Evolutionary conservation across 2,797 vertebrate genomes (phyloP).

Genomic region (Limnodromus scolopaceus): DNA sequence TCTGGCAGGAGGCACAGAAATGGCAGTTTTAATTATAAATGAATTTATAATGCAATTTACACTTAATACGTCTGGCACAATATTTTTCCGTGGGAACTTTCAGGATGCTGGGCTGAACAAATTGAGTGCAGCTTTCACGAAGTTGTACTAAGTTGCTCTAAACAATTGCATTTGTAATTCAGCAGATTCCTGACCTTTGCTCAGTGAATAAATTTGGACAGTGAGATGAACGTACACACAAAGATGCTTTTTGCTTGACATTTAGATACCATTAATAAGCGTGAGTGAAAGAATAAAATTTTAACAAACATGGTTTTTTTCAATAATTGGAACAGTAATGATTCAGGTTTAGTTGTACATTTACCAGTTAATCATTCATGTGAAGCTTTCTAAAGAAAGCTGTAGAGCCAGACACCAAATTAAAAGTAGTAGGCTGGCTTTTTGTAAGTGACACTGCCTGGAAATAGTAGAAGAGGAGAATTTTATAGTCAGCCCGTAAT

Average conservation of each 20-base stretch:
- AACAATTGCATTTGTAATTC: constrained; percentile 34
- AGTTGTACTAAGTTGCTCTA: neutral
- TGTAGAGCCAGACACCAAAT: neutral
- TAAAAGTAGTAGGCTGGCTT: neutral
- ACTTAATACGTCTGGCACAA: neutral
- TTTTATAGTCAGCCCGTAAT: neutral
- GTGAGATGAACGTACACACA: neutral
- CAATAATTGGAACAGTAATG: neutral
- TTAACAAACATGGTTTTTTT: neutral
- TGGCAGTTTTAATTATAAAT: constrained; percentile 52
- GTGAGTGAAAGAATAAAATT: neutral
- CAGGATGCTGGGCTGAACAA: constrained; percentile 14
- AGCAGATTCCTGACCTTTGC: constrained; percentile 36
- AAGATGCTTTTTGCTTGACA: constrained; percentile 36
- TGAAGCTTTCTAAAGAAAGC: constrained; percentile 16
- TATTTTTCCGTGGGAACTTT: constrained; percentile 4
- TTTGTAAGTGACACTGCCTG: neutral
- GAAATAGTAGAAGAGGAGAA: neutral
- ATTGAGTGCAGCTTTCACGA: constrained; percentile 14
- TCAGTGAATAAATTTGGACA: constrained; percentile 36
- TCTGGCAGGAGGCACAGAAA: constrained; percentile 56
- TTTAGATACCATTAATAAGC: constrained; percentile 20
- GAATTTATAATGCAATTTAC: constrained; percentile 46
- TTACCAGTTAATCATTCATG: constrained; percentile 5
- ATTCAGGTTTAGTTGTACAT: constrained; percentile 4